Conservation (phyloP, 2,888 invertebrate species). For the Strigamia transsilvanica region DNA sequence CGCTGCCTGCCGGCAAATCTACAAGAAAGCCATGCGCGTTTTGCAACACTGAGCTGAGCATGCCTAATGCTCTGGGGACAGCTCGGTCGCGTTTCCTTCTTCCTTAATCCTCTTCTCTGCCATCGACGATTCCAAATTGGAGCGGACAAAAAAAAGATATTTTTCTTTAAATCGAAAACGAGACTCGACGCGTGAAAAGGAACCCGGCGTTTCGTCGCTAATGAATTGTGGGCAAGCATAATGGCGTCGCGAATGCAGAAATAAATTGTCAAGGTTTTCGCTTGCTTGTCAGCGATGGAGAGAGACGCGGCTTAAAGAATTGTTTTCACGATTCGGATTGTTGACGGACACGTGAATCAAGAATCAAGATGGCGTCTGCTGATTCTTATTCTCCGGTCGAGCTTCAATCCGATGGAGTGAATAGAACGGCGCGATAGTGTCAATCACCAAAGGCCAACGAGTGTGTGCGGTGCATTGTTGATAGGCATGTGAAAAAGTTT, state of each 20-base stretch:
- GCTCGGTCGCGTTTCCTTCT: neutral
- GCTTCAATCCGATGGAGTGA: slow-evolving; percentile 35
- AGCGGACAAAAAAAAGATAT: neutral
- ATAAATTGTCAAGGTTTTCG: neutral
- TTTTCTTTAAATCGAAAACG: neutral
- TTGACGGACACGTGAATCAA: slow-evolving; percentile 41
- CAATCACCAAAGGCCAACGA: slow-evolving; percentile 24
- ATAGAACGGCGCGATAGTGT: slow-evolving; percentile 36
- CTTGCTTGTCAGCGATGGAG: neutral
- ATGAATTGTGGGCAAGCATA: neutral
- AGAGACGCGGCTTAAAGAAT: neutral
- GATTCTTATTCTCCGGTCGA: slow-evolving; percentile 7
- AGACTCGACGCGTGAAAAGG: neutral
- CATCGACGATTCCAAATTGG: neutral
- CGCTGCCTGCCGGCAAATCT: slow-evolving; percentile 22
- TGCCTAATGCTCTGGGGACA: slow-evolving; percentile 10
- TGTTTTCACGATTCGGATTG: neutral
- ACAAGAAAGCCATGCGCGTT: neutral
- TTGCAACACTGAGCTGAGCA: neutral
- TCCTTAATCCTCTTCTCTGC: neutral
- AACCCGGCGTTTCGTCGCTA: neutral
- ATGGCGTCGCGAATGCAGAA: neutral
- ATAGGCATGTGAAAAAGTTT: slow-evolving; percentile 38
- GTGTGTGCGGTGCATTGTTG: slow-evolving; percentile 43
- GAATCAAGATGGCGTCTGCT: slow-evolving; percentile 45